Evolutionary conservation across 1,140 invertebrate genomes (phyloP).

Genomic region (Adoxophyes honmai): DNA sequence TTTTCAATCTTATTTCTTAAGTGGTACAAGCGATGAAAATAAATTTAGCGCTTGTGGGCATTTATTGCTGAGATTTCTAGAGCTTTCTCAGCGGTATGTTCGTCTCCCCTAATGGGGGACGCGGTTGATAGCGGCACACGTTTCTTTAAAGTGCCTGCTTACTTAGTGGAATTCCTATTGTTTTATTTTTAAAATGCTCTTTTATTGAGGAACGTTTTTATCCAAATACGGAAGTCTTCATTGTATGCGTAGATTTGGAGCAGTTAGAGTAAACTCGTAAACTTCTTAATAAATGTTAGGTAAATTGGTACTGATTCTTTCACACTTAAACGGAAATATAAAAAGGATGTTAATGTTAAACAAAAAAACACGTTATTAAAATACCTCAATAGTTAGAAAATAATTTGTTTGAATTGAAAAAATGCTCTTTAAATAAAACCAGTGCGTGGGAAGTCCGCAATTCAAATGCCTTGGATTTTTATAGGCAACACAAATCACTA

Average conservation of each 20-base stretch:
- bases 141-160: constrained; percentile 4
- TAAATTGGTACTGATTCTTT: too few species aligned
- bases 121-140: not conserved
- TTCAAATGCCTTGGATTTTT: constrained; percentile 5
- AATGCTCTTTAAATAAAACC: too few species aligned
- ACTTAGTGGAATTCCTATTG: not conserved
- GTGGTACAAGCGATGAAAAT: constrained; percentile 75
- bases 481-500: constrained; percentile 6
- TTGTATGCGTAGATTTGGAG: too few species aligned
- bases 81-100: constrained; percentile 35
- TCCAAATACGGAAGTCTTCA: too few species aligned
- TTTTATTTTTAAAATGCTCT: not conserved
- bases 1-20: constrained; percentile 75
- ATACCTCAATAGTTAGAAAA: too few species aligned
- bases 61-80: constrained; percentile 73
- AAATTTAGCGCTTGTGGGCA: constrained; percentile 69
- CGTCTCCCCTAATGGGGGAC: constrained; percentile 21
- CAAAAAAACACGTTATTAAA: too few species aligned
- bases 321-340: too few species aligned
- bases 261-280: too few species aligned
- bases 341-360: too few species aligned
- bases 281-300: too few species aligned
- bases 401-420: too few species aligned
- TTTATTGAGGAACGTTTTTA: too few species aligned
- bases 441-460: constrained; percentile 1